These are phyloP conservation scores for Myodes glareolus DNA, from an alignment of 2,113 vertebrate genomes.

Conservation along the genomic window DNA sequence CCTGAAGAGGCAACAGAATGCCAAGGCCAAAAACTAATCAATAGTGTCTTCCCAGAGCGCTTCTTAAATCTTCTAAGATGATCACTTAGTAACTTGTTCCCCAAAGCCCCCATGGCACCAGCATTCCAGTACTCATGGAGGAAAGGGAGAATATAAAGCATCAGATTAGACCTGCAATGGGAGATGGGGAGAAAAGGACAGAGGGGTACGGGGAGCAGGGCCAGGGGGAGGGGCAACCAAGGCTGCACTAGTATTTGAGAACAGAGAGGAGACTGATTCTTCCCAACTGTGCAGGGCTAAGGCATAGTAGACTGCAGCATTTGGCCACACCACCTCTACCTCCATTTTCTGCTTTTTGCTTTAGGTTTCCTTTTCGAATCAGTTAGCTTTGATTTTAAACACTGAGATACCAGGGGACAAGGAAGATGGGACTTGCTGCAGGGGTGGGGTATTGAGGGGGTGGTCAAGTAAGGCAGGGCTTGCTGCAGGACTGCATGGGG, in stretches of 20 bases:
- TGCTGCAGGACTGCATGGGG: fast-evolving
- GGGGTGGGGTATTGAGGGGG: neutral
- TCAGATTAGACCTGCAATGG: neutral
- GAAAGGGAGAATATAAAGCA: neutral
- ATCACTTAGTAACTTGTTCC: conserved; percentile 1
- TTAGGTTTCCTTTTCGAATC: conserved; percentile 47
- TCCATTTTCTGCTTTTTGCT: neutral
- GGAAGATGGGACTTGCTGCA: neutral
- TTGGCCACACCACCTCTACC: neutral
- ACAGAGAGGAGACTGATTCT: neutral
- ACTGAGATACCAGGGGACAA: neutral
- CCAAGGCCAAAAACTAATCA: neutral
- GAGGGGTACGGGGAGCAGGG: neutral
- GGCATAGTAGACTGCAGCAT: neutral
- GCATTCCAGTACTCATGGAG: neutral
- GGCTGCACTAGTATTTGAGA: neutral
- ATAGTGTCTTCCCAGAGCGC: neutral
- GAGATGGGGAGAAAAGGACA: neutral
- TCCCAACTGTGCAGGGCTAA: neutral
- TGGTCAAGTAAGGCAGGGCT: neutral
- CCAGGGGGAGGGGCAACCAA: fast-evolving
- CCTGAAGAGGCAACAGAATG: neutral
- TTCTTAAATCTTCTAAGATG: conserved; percentile 24
- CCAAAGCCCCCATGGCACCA: neutral
- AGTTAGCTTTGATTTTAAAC: neutral